Base-by-base conservation (phyloP, 2,888 invertebrate species). In the Scaptomyza polygonia region DNA sequence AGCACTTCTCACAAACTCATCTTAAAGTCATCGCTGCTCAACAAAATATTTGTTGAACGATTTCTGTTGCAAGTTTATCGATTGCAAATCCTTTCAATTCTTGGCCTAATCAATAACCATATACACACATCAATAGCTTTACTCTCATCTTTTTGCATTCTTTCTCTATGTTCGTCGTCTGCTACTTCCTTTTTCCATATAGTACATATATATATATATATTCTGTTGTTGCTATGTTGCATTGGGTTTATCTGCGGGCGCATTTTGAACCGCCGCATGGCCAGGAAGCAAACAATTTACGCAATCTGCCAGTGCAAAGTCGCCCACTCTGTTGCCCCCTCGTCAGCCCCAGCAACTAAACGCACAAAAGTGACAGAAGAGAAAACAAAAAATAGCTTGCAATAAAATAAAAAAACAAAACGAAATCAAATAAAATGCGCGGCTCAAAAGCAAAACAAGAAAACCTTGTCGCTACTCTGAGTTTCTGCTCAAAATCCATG, bases 251-350 rank as follows among this genome's bases (percentile, higher is more conserved):
- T 49, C 39, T 42, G 39, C 59, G 56, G 55, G 55, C 70, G 71
- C 53, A 61, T 56, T 55, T 55, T 43, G 40, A 39, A 45, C 62
- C 53, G 59, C 72, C 56, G 44, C 71, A 51, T 55, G 73, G 77
- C 59, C 85, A 80, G 86, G 86, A 86, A 82, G 71, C 77, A 82
- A 86, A 77, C 87, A 80, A 84, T 86, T 88, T 79, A 82, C 77
- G 73, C 77, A 88, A 86, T 77, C 73, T 79, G 86, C 71, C 78
- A 80, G 29, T 59, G 77, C 74, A 70, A 62, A 65, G 63, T 62
- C 59, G 44, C 57, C 63, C 73, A 58, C 55, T 34, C 8, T 21
- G 49, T 47, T 32, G 25, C 34, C 27, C 44, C n/a, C 14, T 51
- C 25, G 21, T 16, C 12, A 39, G n/a, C 47, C 47, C 32, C 30